A percentile compares a stretch with the other conserved stretches of the same genome.
These are phyloP conservation scores for Cotesia typhae DNA, from an alignment of 1,140 invertebrate genomes.

Conservation along the genomic window DNA sequence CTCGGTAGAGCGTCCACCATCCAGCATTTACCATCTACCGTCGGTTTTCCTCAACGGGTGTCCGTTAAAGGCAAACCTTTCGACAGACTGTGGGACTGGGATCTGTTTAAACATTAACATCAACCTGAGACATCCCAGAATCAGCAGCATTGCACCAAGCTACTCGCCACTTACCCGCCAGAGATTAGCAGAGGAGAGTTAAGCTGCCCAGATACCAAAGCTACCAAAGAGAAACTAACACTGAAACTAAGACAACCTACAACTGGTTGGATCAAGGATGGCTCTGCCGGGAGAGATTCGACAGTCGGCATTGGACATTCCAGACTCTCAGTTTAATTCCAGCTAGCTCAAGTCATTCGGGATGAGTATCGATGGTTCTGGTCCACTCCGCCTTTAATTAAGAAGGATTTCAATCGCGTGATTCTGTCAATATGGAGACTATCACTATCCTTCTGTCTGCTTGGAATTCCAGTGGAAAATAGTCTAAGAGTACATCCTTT, in stretches of 20 bases:
- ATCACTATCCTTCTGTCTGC: background rate
- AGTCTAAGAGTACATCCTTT: background rate
- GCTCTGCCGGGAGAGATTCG: too few relatives aligned
- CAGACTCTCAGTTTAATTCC: background rate
- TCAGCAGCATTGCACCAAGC: too few relatives aligned
- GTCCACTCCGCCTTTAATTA: conserved; percentile 30
- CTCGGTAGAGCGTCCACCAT: conserved; percentile 14
- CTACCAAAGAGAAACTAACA: too few relatives aligned
- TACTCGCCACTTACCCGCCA: conserved; percentile 32
- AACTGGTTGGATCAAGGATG: background rate
- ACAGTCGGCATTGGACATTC: too few relatives aligned
- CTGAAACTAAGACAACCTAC: background rate
- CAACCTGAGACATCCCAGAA: too few relatives aligned
- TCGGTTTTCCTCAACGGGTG: conserved; percentile 33
- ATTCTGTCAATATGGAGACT: conserved; percentile 28
- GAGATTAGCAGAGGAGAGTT: conserved; percentile 33
- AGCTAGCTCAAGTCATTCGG: conserved; percentile 13
- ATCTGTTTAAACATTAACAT: background rate
- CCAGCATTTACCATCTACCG: background rate
- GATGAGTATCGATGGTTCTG: background rate
- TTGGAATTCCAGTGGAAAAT: conserved; percentile 17
- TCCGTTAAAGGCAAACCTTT: conserved; percentile 49
- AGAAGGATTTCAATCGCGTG: conserved; percentile 37
- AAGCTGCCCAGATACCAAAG: background rate
- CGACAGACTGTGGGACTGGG: conserved; percentile 50